These are phyloP conservation scores for Tholera decimalis DNA, from an alignment of 2,888 invertebrate genomes.

Conservation along the genomic window DNA sequence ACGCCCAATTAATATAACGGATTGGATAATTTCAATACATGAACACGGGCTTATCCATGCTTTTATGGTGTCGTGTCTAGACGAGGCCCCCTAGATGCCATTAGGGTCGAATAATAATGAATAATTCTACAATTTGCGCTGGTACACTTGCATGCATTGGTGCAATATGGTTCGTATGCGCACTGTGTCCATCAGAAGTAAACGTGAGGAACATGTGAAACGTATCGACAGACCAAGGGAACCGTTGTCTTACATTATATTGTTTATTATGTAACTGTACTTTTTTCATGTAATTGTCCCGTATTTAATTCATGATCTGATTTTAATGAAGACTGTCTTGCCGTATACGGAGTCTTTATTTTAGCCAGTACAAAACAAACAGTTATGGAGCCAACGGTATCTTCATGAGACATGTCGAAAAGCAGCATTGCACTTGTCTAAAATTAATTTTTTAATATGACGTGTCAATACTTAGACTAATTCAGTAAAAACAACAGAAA, in stretches of 20 bases:
- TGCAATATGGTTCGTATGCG: conserved; percentile 76
- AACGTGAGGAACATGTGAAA: conserved; percentile 76
- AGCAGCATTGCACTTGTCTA: background rate
- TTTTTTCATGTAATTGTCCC: conserved; percentile 65
- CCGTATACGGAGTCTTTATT: conserved; percentile 8
- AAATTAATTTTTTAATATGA: background rate
- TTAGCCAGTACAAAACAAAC: conserved; percentile 1
- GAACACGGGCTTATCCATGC: conserved; percentile 66
- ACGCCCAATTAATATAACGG: conserved; percentile 59
- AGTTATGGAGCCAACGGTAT: conserved; percentile 20
- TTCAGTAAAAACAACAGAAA: conserved; percentile 52
- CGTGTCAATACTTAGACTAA: background rate
- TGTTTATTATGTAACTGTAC: conserved; percentile 74
- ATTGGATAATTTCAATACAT: conserved; percentile 58
- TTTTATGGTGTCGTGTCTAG: conserved; percentile 68
- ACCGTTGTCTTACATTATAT: conserved; percentile 70
- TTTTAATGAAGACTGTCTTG: conserved; percentile 45
- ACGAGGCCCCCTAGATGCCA: conserved; percentile 63
- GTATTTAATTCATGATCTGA: conserved; percentile 53
- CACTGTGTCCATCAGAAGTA: conserved; percentile 57
- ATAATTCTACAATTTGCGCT: conserved; percentile 77
- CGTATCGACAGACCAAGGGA: conserved; percentile 64
- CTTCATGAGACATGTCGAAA: background rate
- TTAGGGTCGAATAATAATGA: conserved; percentile 75
- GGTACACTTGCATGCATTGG: conserved; percentile 77